Conservation (phyloP, 2,113 vertebrate species). For the Rhinolophus sinicus region DNA sequence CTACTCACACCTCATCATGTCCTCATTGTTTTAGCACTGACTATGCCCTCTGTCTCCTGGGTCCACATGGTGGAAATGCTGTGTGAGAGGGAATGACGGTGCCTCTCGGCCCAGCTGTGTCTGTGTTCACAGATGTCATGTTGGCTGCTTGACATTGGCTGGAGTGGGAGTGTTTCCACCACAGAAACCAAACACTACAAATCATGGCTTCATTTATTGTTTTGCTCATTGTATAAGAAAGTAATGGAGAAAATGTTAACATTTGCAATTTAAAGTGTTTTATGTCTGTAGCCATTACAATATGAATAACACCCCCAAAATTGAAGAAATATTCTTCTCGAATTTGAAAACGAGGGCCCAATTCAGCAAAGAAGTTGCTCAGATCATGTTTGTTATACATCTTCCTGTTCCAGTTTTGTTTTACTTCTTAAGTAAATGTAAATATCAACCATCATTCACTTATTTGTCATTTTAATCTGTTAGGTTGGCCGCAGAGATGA, state of each 20-base stretch:
- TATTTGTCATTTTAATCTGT: not conserved
- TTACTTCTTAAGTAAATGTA: not conserved
- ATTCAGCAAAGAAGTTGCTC: not conserved
- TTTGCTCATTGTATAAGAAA: not conserved
- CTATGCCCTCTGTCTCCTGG: not conserved
- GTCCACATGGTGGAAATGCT: not conserved
- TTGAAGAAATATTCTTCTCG: not conserved
- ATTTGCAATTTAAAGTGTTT: not conserved
- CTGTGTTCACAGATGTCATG: not conserved
- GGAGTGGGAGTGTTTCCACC: not conserved
- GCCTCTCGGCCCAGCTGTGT: not conserved
- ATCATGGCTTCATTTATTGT: not conserved
- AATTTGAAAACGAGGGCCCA: not conserved
- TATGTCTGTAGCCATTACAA: not conserved
- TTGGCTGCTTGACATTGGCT: not conserved
- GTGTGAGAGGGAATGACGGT: not conserved
- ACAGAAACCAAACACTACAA: not conserved
- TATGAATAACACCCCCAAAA: not conserved
- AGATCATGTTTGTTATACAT: not conserved
- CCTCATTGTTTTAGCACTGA: not conserved
- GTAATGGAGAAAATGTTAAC: not conserved
- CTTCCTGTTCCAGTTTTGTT: conserved; percentile 2
- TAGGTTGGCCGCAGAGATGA: not conserved
- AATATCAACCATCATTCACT: not conserved
- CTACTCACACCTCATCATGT: not conserved